Base-by-base conservation (phyloP, 2,888 invertebrate species). In the Agrotis puta region DNA sequence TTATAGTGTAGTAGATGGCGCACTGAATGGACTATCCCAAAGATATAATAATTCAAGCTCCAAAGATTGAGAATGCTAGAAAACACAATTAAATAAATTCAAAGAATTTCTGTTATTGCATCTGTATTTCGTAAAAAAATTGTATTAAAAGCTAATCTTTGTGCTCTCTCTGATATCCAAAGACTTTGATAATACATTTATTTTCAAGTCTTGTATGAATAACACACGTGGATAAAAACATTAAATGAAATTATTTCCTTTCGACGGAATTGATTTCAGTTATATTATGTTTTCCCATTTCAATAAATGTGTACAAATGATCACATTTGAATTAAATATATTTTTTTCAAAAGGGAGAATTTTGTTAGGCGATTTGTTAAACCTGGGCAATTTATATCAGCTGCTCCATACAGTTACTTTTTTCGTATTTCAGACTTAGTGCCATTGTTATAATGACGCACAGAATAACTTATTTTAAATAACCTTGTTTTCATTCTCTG, bases 241-340 rank as follows among this genome's bases (percentile, higher is more conserved):
- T 54, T 47, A 70, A 58, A 70, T 65, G 51, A 14, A 56, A 53
- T 24, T 6, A 27, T 47, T 77, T 54, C 24, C 4, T 47, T 64
- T 66, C n/a, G n/a, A 27, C 7, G 48, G 16, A 62, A 64, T 65
- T n/a, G 27, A 57, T 64, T 67, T 4, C 16, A 61, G 54, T 65
- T 45, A 6, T 65, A 14, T 5, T 58, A 69, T 66, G 63, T 68
- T 18, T 66, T 24, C 16, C 11, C 48, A 73, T 58, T 65, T 33
- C 56, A 62, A 63, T 56, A 2, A 62, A 48, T 39, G 57, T 57
- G 61, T 47, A 45, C 20, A 20, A 63, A 62, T 9, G 50, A 48
- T 53, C 22, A n/a, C 16, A 16, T 27, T 69, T 14, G 5, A 9
- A 48, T 43, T 14, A 5, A 43, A n/a, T 22, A 22, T 5, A n/a